Evolutionary conservation across 2,797 vertebrate genomes (phyloP).

Genomic region (Clarias laeviceps): DNA sequence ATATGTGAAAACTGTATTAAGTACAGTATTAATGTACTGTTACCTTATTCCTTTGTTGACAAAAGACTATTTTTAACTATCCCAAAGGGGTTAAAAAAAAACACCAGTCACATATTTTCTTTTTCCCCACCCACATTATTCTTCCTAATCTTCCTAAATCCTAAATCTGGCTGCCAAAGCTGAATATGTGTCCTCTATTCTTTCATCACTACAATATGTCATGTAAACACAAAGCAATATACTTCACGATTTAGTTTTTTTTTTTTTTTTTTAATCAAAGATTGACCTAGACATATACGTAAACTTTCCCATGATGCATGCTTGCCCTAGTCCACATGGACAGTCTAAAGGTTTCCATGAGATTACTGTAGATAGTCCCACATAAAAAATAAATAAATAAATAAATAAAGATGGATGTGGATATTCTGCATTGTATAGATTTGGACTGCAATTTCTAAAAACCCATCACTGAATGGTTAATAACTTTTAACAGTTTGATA

Average conservation of each 20-base stretch:
- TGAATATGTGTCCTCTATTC: not conserved
- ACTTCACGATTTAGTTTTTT: not conserved
- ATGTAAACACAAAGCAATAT: not conserved
- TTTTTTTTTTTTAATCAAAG: not conserved
- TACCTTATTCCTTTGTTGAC: no score
- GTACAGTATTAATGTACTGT: no score
- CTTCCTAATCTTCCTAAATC: not conserved
- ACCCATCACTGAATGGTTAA: not conserved
- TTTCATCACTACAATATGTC: not conserved
- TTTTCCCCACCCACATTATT: no score
- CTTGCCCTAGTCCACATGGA: not conserved
- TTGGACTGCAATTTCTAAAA: not conserved
- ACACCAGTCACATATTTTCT: no score
- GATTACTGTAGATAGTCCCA: not conserved
- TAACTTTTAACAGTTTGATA: not conserved
- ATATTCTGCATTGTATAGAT: not conserved
- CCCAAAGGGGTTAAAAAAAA: no score
- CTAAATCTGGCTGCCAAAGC: not conserved
- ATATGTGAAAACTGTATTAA: no score
- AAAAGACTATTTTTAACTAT: no score
- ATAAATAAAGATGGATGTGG: not conserved
- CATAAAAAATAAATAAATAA: not conserved
- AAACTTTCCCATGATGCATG: not conserved
- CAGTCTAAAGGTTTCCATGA: not conserved
- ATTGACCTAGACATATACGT: not conserved